Evolutionary conservation across 2,888 invertebrate species (phyloP), one percentile per base, ranked within the genome.

Genomic region (Amitus sp.): DNA sequence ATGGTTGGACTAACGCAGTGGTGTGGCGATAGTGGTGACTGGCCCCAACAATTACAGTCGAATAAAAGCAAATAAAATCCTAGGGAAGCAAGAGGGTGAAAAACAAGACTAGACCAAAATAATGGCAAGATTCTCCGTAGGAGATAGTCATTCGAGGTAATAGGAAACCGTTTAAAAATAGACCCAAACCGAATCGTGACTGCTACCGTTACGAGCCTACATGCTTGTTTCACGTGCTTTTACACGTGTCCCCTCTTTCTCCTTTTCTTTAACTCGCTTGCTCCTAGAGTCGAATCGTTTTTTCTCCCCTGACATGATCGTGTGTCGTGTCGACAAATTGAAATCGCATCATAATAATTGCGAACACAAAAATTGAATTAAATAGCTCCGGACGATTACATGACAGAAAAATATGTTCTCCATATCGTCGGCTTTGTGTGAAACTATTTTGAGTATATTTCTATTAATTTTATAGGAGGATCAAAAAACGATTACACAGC

Each of bases 11-110:
- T 72, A 71, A 63, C 71, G 68, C 70, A 70, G 73, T 69, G 77
- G 74, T 77, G 76, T 77, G 74, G 77, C 76, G 79, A 78, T 79
- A 79, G 79, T 79, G 79, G 79, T 78, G 79, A 79, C 79, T 80
- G 79, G 79, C 73, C 79, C 79, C 75, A 78, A 78, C 79, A 80
- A 80, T 80, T 79, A 80, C 79, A 78, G 69, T 68, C 63, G 78
- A 78, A 80, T 78, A 78, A 78, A 79, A 79, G 73, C 75, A 74
- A 79, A 77, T 75, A 74, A 77, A 78, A 73, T 68, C 68, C 65
- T 66, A 52, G 56, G 54, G 40, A 61, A 60, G 52, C 60, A 52
- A 50, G 47, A 54, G 56, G 57, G 66, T 66, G 60, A 67, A 76
- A 74, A 77, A 77, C 75, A 75, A 76, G 74, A 71, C 78, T 79